phyloP scores from a whole-genome alignment of 2,113 vertebrate genomes.

The Hippolais icterina region DNA sequence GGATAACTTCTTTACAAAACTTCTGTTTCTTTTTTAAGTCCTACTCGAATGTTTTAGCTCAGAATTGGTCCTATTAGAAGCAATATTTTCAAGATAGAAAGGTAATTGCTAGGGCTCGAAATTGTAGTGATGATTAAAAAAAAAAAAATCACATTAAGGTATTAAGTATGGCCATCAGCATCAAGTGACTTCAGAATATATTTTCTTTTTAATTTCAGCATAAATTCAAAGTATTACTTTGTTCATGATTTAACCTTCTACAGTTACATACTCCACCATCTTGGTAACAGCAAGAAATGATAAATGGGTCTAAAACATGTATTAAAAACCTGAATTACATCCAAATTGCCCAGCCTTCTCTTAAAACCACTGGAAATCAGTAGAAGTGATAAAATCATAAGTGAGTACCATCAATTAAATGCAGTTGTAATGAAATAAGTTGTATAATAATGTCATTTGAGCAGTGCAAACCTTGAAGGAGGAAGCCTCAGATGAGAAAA shows the following conservation, averaged over 20 bases:
- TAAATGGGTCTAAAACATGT: slow-evolving; percentile 44
- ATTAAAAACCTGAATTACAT: slow-evolving; percentile 56
- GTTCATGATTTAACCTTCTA: neutral
- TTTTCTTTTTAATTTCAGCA: neutral
- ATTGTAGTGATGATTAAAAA: neutral
- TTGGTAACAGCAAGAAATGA: slow-evolving; percentile 56
- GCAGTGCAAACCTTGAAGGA: neutral
- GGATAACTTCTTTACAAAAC: neutral
- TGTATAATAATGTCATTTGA: neutral
- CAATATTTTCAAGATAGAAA: neutral
- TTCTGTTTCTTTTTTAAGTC: neutral
- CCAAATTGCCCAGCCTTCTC: slow-evolving; percentile 47
- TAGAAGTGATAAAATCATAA: slow-evolving; percentile 54
- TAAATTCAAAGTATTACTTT: neutral
- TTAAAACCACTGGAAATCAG: slow-evolving; percentile 36
- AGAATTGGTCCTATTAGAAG: neutral
- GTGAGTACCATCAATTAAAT: slow-evolving; percentile 63
- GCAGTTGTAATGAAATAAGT: slow-evolving; percentile 49
- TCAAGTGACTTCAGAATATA: neutral
- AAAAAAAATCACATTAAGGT: neutral
- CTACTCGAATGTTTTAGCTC: neutral
- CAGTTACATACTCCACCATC: neutral
- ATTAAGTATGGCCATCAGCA: neutral
- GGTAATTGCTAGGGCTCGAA: neutral
- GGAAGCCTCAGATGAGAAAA: neutral